Evolutionary conservation across 2,113 vertebrate species (phyloP), one percentile per base, ranked within the genome.

Genomic region (Cyprinodon variegatus): DNA sequence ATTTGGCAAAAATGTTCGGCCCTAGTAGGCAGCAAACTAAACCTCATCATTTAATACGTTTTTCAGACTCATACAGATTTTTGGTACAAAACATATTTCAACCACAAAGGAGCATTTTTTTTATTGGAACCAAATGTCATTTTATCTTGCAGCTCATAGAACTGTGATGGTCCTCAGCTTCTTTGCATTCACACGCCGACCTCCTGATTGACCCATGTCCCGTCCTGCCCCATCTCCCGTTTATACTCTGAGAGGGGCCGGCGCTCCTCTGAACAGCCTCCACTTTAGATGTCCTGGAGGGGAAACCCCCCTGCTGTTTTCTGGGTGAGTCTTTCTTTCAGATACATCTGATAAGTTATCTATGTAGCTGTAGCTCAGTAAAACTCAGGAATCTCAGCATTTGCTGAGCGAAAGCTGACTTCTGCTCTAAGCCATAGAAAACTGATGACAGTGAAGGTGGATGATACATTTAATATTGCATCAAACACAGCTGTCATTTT

Each of bases 211-310:
- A 43, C 63, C 0, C n/a, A 96, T 95, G 91, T 90, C 94, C 15
- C 89, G 74, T 62, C 95, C 94, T 0, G 86, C 96, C 3, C 98
- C 97, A 0, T 93, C 95, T 45, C 97, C 97, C 3, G 82, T 90
- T 86, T 98, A 95, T 79, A 96, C 96, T 70, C 94, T 99, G 45
- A 94, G 98, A 83, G 98, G 97, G 1, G 79, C 95, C 0, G 77
- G 90, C 4, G 94, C 95, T 4, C 79, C 96, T 1, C 91, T 99
- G 61, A 96, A 97, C 48, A 71, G 95, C 0, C 93, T 99, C 62
- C 95, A 95, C 77, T 99, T 99, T 81, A 91, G 85, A 61, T 94
- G 94, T 59, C 66, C 45, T 3, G 73, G 74, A 37, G 83, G 79
- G 0, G 90, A 86, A 4, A 17, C 63, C 20, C 96, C 96, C 0